Base-by-base conservation (phyloP, 2,888 invertebrate genomes). In the Encarsia formosa region DNA sequence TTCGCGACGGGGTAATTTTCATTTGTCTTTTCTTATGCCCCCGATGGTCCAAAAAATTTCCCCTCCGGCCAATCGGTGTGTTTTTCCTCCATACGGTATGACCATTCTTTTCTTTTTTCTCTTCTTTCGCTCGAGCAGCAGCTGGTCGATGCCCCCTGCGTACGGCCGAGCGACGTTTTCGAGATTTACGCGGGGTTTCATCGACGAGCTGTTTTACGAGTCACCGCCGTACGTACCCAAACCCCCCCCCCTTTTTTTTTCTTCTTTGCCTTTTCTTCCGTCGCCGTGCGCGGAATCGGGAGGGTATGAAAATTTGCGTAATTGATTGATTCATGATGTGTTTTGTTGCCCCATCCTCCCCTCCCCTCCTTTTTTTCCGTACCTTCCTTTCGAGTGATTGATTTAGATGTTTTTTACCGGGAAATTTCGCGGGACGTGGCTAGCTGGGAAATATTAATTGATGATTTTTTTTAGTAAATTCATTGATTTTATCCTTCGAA, bases 101-200 rank as follows among this genome's bases (percentile, higher is more conserved):
- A 15, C 35, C 38, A 34, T 32, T 40, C 31, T 49, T 37, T 49
- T 16, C 41, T 37, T 38, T 18, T 26, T 22, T 23, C 37, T 26
- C 31, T 42, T 52, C 37, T 44, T 29, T 48, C 35, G 45, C 44
- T 48, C 46, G 49, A 47, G 44, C 49, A 29, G 47, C 35, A 47
- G 45, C 55, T 55, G 55, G 55, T 56, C 55, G 52, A 56, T 52
- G 49, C 46, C 52, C 56, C 40, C 49, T 41, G 39, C n/a, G 37
- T 49, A 44, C 48, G 48, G 19, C 13, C 44, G 41, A 26, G 49
- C 52, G 55, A 56, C 55, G 55, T 52, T 56, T 56, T 56, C 52
- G 56, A 52, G 56, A 56, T 52, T 56, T 52, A 52, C 56, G 56
- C 56, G 34, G 52, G 46, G 49, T 56, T 52, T 52, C 56, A 56